These are phyloP conservation scores for Acanthaster planci DNA, from an alignment of 35 echinoderm and acorn worm genomes.

Conservation along the genomic window DNA sequence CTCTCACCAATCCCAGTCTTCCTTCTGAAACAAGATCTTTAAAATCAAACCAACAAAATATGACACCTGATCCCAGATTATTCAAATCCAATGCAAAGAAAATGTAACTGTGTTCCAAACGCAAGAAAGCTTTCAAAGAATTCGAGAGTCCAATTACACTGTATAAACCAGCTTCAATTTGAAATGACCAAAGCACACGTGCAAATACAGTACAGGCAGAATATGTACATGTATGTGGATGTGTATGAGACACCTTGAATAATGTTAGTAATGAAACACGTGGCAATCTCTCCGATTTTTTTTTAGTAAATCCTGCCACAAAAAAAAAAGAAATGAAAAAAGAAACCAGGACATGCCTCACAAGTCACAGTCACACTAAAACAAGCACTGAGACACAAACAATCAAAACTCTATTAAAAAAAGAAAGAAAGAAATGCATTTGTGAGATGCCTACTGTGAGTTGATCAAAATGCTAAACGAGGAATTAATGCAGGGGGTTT, in stretches of 20 bases:
- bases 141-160: too few species aligned
- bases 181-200: neutral
- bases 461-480: neutral
- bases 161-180: too few species aligned
- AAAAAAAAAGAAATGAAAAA: neutral
- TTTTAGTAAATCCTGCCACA: conserved; percentile 13
- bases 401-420: neutral
- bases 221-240: too few species aligned
- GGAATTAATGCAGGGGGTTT: conserved; percentile 12
- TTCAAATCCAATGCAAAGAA: too few species aligned
- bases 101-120: too few species aligned
- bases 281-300: neutral
- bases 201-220: neutral
- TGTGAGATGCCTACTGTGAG: conserved; percentile 13
- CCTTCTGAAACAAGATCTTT: too few species aligned
- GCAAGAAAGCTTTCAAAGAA: too few species aligned
- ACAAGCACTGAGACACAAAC: conserved; percentile 11
- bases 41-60: too few species aligned
- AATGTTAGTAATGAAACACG: conserved; percentile 4
- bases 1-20: too few species aligned
- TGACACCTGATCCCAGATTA: too few species aligned
- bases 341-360: neutral
- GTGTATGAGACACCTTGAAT: neutral
- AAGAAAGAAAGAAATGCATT: neutral
- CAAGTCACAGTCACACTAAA: conserved; percentile 26